Evolutionary conservation across 2,113 vertebrate species (phyloP), one percentile per base, ranked within the genome.

Genomic region (Galeopterus variegatus): DNA sequence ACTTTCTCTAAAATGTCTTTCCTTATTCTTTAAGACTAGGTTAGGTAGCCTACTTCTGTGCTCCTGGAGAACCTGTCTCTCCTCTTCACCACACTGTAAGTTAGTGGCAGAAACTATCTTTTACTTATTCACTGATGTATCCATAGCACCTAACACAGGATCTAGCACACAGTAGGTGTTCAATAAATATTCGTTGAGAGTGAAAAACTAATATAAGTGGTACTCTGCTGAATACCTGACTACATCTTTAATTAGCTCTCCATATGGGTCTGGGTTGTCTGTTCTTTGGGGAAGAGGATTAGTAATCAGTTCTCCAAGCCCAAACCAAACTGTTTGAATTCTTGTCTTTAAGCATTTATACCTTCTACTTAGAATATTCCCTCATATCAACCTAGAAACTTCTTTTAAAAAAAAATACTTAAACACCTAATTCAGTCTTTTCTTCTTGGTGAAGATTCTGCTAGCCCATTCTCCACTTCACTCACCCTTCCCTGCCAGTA

Each of bases 221-320:
- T 86, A 83, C 62, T 89, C 62, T 41, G n/a, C 54, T 72, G 54
- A 76, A n/a, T 93, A 90, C 26, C 36, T 86, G 26, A n/a, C n/a
- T 60, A 8, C 33, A 26, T 93, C 64, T 81, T 60, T 69, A 69
- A 24, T 28, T 52, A 67, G 18, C 36, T 92, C 62, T 92, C 4
- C 8, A 14, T 56, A 5, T 45, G 75, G 12, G 6, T 64, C 41
- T 69, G 3, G 26, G 12, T 58, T 73, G 14, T 79, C 50, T 36
- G 9, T 15, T 89, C 23, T 86, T 69, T 45, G 7, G 3, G 19
- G 6, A 62, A 90, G 9, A 92, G 0, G 45, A 45, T 62, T 73
- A 58, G 12, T 79, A 77, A 73, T 92, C 67, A 95, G 24, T 83
- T 75, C 60, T 94, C 84, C n/a, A 41, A 90, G 23, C 62, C 75